Evolutionary conservation across 2,113 vertebrate species (phyloP).

Genomic region (Polypterus senegalus): DNA sequence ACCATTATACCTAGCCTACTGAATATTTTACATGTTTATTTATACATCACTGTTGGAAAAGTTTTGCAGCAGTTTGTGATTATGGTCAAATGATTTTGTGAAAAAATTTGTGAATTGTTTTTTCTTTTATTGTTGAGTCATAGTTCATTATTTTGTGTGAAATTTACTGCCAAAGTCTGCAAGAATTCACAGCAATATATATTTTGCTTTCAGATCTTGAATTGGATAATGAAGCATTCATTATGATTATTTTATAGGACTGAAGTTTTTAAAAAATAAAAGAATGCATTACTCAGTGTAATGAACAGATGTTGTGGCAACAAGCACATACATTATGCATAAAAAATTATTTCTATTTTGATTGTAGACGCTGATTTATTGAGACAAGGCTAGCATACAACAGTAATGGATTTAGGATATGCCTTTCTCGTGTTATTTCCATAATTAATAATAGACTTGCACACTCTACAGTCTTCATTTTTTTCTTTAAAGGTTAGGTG

Average conservation of each 20-base stretch:
- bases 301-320: conserved; percentile 96
- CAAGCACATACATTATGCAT: conserved; percentile 91
- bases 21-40: too few species aligned
- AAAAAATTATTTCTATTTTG: conserved; percentile 92
- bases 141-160: too few species aligned
- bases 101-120: too few species aligned
- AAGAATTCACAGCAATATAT: conserved; percentile 48
- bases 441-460: conserved; percentile 80
- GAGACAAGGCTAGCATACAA: conserved; percentile 84
- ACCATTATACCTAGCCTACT: too few species aligned
- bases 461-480: conserved; percentile 57
- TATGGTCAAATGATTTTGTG: too few species aligned
- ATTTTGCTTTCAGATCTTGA: conserved; percentile 42
- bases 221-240: conserved; percentile 66
- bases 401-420: conserved; percentile 90
- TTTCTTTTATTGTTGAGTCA: too few species aligned
- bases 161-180: conserved; percentile 3
- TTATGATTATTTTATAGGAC: conserved; percentile 75
- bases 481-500: conserved; percentile 47
- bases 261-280: conserved; percentile 90
- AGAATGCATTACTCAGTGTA: conserved; percentile 86
- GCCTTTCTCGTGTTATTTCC: conserved; percentile 82
- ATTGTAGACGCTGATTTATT: conserved; percentile 95
- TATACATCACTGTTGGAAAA: too few species aligned
- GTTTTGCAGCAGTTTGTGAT: too few species aligned